Evolutionary conservation across 2,797 vertebrate species (phyloP), one percentile per base, ranked within the genome.

Genomic region (Atherinosoma microstoma): DNA sequence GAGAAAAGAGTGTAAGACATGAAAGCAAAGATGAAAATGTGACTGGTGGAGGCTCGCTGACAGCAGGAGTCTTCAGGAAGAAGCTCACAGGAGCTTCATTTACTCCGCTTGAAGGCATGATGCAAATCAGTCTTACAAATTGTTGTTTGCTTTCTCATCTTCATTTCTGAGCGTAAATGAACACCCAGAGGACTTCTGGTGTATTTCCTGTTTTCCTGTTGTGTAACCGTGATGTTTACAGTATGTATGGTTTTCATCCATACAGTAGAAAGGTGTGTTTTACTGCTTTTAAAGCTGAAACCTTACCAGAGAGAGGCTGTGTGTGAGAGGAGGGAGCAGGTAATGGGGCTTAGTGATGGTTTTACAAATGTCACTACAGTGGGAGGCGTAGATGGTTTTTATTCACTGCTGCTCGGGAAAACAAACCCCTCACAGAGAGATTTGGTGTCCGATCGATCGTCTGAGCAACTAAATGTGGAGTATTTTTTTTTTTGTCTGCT

Each of bases 321-420:
- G 54, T 73, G 30, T 30, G 1, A 29, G 35, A 0, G 3, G 60
- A 61, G 64, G 24, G 7, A 16, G 53, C 24, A 49, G 42, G 71
- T 7, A 40, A 74, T 62, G 45, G 45, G 64, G 34, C 32, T 45
- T 36, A 2, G 40, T 70, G 30, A 71, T 60, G 59, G 40, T 11
- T 34, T 58, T 67, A 67, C 60, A 85, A 82, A 87, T 81, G 73
- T 70, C 84, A 73, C 58, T 58, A 58, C 79, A 79, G 40, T 64
- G 45, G 79, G 66, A 72, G 80, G 60, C 2, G 27, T 4, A 12
- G 36, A 66, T 79, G 74, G 2, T 74, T 70, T 63, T 56, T 15
- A 73, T 73, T 65, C 30, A 53, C 67, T 30, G 0, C 53, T 2
- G 6, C 61, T 54, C 30, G 18, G 42, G 18, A 45, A 45, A 45